Base-by-base conservation (phyloP, 53 echinoderm and acorn worm genomes). In the Holothuria scabra region DNA sequence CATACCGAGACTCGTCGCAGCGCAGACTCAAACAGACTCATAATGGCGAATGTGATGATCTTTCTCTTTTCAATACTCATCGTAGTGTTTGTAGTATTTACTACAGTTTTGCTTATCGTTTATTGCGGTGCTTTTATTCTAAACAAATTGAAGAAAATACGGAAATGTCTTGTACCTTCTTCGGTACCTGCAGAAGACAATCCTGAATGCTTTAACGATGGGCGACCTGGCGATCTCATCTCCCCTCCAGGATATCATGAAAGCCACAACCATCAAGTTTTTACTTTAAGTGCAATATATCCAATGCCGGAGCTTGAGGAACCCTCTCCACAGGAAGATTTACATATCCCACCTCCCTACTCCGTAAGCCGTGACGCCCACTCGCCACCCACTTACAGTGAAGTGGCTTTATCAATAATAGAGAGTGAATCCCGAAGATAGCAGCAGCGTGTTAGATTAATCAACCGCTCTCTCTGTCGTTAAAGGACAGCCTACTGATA, bases 181-280 rank as follows among this genome's bases (percentile, higher is more conserved):
- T 19, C 20, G 38, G 69, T 38, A 34, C 9, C 34, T 34, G 5
- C 69, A 34, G 9, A 68, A 30, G 69, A 68, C 22, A 5, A 18
- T 18, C n/a, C 34, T 32, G 69, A 68, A 20, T 16, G 52, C 18
- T 52, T 52, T 18, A 68, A 41, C n/a, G 38, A 32, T 41, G 34
- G 18, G 7, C 38, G 35, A 19, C 38, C 69, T 37, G 46, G 71
- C 5, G 71, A 71, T 44, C 28, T 48, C 44, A 71, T 55, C 30
- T 32, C 79, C 59, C 79, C 79, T 28, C 79, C 79, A 26, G 31
- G 34, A 28, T 79, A 79, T 19, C 32, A 49, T n/a, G 79, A 79
- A 55, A 79, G 79, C 30, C 58, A 22, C 14, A 49, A 55, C 7
- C 79, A 79, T 57, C 57, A 55, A 18, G 79, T 79, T 5, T 79